Evolutionary conservation across 2,797 vertebrate species (phyloP).

Genomic region (Gastrophryne carolinensis): DNA sequence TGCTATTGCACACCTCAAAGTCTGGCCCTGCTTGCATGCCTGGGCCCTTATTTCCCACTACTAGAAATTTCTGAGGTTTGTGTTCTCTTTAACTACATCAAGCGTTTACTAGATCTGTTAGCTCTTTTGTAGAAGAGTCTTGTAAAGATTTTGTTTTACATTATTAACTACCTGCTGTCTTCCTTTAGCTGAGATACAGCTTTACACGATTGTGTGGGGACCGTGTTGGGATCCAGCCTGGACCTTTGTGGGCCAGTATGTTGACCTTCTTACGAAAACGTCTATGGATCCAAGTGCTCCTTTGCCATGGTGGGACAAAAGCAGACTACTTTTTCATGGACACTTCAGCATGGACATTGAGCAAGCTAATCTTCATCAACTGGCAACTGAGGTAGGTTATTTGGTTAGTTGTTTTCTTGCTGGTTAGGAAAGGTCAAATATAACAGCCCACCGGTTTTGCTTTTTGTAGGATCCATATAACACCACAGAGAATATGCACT

Average conservation of each 20-base stretch:
- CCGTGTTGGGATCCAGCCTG: slow-evolving; percentile 98
- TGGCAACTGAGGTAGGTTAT: slow-evolving; percentile 87
- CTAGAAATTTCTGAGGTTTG: no score
- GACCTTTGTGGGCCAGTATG: slow-evolving; percentile 92
- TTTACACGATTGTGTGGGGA: slow-evolving; percentile 96
- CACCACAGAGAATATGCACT: slow-evolving; percentile 97
- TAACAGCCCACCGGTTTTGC: no score
- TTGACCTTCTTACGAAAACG: slow-evolving; percentile 93
- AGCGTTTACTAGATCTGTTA: no score
- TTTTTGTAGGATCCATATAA: slow-evolving; percentile 92
- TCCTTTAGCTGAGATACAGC: slow-evolving; percentile 84
- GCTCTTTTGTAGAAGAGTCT: no score
- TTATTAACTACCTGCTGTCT: background rate
- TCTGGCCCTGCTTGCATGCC: no score
- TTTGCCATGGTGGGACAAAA: slow-evolving; percentile 98
- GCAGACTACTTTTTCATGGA: slow-evolving; percentile 89
- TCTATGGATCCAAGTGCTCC: slow-evolving; percentile 87
- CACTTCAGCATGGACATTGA: slow-evolving; percentile 93
- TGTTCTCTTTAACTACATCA: no score
- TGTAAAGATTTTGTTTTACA: no score
- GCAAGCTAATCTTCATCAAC: slow-evolving; percentile 93
- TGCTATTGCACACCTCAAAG: no score
- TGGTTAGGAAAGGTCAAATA: background rate
- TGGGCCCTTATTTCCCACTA: no score
- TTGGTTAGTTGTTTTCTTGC: background rate